Base-by-base conservation (phyloP, 2,888 invertebrate genomes). In the Drosophila koepferae region DNA sequence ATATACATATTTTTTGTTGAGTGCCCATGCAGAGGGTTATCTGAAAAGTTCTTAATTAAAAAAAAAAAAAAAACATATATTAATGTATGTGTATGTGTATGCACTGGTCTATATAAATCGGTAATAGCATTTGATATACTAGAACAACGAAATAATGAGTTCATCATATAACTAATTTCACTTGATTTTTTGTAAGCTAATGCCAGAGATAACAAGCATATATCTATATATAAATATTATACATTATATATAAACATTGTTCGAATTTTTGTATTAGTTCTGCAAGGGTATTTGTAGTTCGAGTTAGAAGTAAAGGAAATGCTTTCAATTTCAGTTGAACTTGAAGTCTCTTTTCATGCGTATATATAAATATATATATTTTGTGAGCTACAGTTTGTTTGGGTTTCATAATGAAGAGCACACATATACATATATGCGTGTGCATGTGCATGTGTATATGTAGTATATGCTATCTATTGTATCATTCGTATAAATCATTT, bases 301-400 rank as follows among this genome's bases (percentile, higher is more conserved):
- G 72, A 63, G 58, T 36, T 36, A 44, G 55, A 40, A 69, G 58
- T 51, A 34, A 12, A 51, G 8, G 34, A 51, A 51, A 34, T 18
- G 34, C 51, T 51, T 51, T 34, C 7, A 1, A 14, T 51, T 51
- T 34, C 14, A 51, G 12, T 51, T 18, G 2, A 34, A 51, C 34
- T 51, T 51, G 23, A 40, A 16, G 6, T n/a, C 20, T 23, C 28
- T 40, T 60, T 67, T 34, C n/a, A 62, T 78, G 77, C 62, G 74
- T 46, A 46, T 46, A 46, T 12, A 20, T 14, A 41, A 10, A 46
- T 14, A 23, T 23, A 46, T 55, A 63, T 77, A 34, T 60, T 77
- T 77, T 73, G 55, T 87, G 79, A 78, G 82, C 82, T 85, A 70
- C 88, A 85, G 88, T 88, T 82, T 80, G 63, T 88, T 82, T 88